Conservation (phyloP, 2,113 vertebrate genomes). For the Trematocara variabile region DNA sequence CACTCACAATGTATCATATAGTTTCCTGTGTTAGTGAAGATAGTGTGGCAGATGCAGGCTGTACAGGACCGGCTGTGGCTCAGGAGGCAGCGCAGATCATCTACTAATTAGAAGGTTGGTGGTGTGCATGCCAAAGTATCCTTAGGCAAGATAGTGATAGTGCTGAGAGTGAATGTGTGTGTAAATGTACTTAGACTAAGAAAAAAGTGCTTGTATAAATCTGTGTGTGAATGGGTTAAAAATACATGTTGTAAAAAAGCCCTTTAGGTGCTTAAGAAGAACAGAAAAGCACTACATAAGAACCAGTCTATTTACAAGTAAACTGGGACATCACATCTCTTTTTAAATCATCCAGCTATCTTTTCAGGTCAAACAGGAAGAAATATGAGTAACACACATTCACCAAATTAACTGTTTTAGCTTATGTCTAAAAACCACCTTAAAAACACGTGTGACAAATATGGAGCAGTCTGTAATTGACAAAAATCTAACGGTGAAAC, state of each 20-base stretch:
- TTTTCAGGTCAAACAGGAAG: neutral
- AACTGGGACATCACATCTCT: rapidly evolving
- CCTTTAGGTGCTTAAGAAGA: neutral
- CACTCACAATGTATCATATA: neutral
- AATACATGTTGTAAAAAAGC: neutral
- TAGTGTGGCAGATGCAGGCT: neutral
- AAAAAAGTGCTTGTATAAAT: neutral
- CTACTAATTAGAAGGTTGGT: neutral
- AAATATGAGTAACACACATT: neutral
- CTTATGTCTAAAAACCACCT: neutral
- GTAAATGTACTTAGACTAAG: neutral
- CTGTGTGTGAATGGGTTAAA: neutral
- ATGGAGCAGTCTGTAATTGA: neutral
- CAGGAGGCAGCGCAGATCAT: neutral
- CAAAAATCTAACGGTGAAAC: neutral
- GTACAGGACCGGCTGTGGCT: neutral
- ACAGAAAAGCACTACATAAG: neutral
- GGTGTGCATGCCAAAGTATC: neutral
- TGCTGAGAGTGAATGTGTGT: neutral
- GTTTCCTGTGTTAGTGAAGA: neutral
- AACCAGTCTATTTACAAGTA: neutral
- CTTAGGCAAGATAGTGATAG: neutral
- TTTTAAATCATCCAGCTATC: neutral
- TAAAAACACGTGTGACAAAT: neutral
- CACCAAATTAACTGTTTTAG: neutral